Evolutionary conservation across 2,888 invertebrate genomes (phyloP).

Genomic region (Hesperia comma): DNA sequence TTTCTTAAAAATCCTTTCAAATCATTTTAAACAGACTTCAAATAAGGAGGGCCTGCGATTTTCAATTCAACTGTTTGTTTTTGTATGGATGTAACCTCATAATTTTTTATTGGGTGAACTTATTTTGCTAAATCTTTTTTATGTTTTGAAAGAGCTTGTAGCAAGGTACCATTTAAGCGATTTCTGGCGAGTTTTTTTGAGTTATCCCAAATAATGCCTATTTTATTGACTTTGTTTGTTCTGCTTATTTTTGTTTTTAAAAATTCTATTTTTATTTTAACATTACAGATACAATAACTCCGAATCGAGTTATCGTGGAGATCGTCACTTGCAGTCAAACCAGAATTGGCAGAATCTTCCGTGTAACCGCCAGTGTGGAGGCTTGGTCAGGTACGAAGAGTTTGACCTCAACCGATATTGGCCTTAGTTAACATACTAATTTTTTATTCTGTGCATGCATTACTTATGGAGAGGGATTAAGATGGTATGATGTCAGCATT

Average conservation of each 20-base stretch:
- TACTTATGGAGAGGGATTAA: slow-evolving; percentile 11
- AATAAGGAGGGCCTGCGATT: too few relatives aligned
- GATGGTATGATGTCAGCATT: slow-evolving; percentile 25
- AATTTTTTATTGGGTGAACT: too few relatives aligned
- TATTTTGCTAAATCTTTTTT: too few relatives aligned
- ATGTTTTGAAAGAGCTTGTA: too few relatives aligned
- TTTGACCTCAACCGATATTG: slow-evolving; percentile 51
- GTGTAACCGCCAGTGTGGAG: slow-evolving; percentile 72
- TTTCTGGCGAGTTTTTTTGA: too few relatives aligned
- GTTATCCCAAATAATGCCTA: too few relatives aligned
- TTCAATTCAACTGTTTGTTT: too few relatives aligned
- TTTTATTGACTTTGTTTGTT: too few relatives aligned
- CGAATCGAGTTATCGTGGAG: slow-evolving; percentile 47
- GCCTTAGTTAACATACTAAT: slow-evolving; percentile 46
- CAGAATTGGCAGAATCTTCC: slow-evolving; percentile 68
- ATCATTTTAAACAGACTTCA: too few relatives aligned
- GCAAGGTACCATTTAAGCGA: too few relatives aligned
- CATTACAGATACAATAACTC: slow-evolving; percentile 16
- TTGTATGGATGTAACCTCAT: too few relatives aligned
- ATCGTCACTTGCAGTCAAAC: slow-evolving; percentile 56
- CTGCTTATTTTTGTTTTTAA: neutral
- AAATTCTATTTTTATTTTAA: neutral
- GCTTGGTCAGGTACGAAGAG: slow-evolving; percentile 74
- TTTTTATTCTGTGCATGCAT: slow-evolving; percentile 26
- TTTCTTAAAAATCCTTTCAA: too few relatives aligned